Conservation (phyloP, 2,113 vertebrate species). For the Hypomesus transpacificus region DNA sequence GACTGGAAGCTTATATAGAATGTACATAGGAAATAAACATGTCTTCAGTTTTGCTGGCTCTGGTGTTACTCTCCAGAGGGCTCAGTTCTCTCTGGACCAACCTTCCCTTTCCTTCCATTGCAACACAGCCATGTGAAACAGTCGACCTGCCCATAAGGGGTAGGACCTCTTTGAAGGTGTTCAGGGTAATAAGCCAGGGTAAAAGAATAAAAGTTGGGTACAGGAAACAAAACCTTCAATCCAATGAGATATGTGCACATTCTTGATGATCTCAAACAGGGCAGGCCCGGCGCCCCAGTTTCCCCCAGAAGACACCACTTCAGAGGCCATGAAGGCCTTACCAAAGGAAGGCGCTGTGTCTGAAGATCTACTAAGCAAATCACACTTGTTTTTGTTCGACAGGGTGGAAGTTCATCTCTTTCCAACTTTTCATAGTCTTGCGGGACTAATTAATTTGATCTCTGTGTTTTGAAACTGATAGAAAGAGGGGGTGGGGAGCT, state of each 20-base stretch:
- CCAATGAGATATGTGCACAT: neutral
- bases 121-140: neutral
- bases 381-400: slow-evolving; percentile 18
- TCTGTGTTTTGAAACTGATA: slow-evolving; percentile 22
- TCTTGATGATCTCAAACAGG: neutral
- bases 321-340: neutral
- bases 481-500: neutral
- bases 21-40: slow-evolving; percentile 43
- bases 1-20: slow-evolving; percentile 36
- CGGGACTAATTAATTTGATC: slow-evolving; percentile 55
- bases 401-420: slow-evolving; percentile 28
- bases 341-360: neutral
- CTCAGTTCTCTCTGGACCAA: neutral
- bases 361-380: slow-evolving; percentile 24
- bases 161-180: slow-evolving; percentile 5
- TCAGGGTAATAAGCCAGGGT: neutral
- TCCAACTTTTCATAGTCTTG: slow-evolving; percentile 37
- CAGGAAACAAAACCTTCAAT: neutral
- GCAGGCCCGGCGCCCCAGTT: neutral
- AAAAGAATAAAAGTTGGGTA: neutral
- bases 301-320: neutral
- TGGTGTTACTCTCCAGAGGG: neutral
- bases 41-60: neutral
- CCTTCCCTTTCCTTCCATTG: neutral
- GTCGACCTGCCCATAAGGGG: neutral